These are phyloP conservation scores for Misgurnus mizolepis DNA, from an alignment of 2,113 vertebrate species.

Conservation along the genomic window DNA sequence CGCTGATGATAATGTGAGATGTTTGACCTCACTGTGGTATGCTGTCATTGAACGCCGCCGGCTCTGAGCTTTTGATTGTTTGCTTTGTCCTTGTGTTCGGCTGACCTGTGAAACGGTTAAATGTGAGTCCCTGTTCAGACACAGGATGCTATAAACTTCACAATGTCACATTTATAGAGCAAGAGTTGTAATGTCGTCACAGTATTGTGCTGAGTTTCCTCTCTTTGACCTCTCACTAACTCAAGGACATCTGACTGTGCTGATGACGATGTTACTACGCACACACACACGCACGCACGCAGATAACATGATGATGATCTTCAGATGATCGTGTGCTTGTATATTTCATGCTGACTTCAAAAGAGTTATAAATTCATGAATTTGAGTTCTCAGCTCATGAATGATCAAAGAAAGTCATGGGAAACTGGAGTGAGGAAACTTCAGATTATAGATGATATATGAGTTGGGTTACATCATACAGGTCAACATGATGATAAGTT, in stretches of 20 bases:
- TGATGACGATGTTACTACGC: background rate
- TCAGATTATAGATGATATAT: too few species aligned
- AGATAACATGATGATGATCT: too few species aligned
- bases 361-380: too few species aligned
- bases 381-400: too few species aligned
- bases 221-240: slow-evolving; percentile 41
- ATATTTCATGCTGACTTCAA: too few species aligned
- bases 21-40: background rate
- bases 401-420: too few species aligned
- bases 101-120: too few species aligned
- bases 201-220: slow-evolving; percentile 64
- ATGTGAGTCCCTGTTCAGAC: background rate
- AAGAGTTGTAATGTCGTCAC: slow-evolving; percentile 46
- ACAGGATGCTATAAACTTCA: slow-evolving; percentile 22
- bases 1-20: background rate
- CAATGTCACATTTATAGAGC: slow-evolving; percentile 8
- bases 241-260: slow-evolving; percentile 42
- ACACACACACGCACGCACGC: too few species aligned
- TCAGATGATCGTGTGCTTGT: too few species aligned
- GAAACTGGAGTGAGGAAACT: too few species aligned
- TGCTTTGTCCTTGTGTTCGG: slow-evolving; percentile 9
- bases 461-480: too few species aligned
- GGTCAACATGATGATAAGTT: too few species aligned
- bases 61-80: slow-evolving; percentile 6
- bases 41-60: slow-evolving; percentile 11